phyloP scores from a whole-genome alignment of 1,140 invertebrate genomes.

The Drosophila seguyi region DNA sequence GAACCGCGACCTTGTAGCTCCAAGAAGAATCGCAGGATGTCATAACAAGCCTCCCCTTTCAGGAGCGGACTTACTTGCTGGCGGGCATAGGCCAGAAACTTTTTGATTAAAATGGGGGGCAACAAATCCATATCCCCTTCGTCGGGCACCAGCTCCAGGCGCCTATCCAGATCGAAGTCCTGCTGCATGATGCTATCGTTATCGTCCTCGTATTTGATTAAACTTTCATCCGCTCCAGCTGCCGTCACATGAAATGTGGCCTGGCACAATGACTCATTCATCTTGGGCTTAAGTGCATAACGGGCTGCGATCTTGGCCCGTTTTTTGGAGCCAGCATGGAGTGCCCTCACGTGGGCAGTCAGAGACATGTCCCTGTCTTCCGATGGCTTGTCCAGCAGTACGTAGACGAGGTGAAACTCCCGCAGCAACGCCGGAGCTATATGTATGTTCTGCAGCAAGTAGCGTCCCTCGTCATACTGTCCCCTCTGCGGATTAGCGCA shows the following conservation, averaged over 20 bases:
- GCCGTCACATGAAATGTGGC: constrained; percentile 6
- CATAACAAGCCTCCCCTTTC: constrained; percentile 88
- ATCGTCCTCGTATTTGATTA: constrained; percentile 8
- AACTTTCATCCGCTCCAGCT: background rate
- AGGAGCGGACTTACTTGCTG: constrained; percentile 95
- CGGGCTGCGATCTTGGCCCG: constrained; percentile 55
- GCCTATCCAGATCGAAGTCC: constrained; percentile 86
- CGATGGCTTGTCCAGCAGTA: constrained; percentile 93
- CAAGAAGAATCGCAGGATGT: constrained; percentile 93
- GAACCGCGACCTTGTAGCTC: constrained; percentile 87
- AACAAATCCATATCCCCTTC: constrained; percentile 90
- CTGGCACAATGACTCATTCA: constrained; percentile 58
- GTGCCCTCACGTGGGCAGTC: constrained; percentile 69
- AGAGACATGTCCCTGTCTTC: constrained; percentile 87
- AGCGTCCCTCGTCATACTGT: constrained; percentile 95
- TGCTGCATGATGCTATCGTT: constrained; percentile 50
- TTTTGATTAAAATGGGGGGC: constrained; percentile 91
- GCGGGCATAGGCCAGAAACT: constrained; percentile 95
- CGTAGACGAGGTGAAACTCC: constrained; percentile 97
- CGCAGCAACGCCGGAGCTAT: constrained; percentile 94
- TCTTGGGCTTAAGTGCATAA: constrained; percentile 57
- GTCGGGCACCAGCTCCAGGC: constrained; percentile 86
- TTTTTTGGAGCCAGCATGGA: constrained; percentile 71
- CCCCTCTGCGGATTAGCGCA: constrained; percentile 96
- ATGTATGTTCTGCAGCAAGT: constrained; percentile 95